Evolutionary conservation across 2,888 invertebrate species (phyloP).

Genomic region (Acronicta psi): DNA sequence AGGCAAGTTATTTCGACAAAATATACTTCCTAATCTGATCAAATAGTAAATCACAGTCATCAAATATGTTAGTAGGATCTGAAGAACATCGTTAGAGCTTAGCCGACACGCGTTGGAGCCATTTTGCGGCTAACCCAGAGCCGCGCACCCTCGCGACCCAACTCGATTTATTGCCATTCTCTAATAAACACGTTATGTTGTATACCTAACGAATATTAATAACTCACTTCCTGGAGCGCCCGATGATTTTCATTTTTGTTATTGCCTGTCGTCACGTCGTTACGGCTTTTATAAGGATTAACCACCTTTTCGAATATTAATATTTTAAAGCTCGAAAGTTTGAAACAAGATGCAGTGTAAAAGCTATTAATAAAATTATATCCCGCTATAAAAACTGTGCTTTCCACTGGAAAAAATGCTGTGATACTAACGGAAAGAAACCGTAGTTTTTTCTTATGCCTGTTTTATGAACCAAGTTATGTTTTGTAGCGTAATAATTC

Average conservation of each 20-base stretch:
- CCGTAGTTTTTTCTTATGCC: slow-evolving; percentile 34
- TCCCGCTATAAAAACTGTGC: slow-evolving; percentile 13
- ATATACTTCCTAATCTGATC: slow-evolving; percentile 68
- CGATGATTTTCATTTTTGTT: slow-evolving; percentile 77
- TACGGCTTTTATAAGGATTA: slow-evolving; percentile 64
- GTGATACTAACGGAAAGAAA: slow-evolving; percentile 30
- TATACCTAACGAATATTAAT: slow-evolving; percentile 85
- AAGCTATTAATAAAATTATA: slow-evolving; percentile 22
- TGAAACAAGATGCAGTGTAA: slow-evolving; percentile 16
- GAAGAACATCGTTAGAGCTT: slow-evolving; percentile 81
- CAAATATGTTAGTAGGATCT: slow-evolving; percentile 76
- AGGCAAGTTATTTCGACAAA: slow-evolving; percentile 51
- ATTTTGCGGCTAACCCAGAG: slow-evolving; percentile 77
- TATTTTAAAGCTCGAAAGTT: slow-evolving; percentile 38
- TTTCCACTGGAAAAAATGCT: slow-evolving; percentile 32
- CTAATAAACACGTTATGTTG: slow-evolving; percentile 85
- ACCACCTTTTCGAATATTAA: slow-evolving; percentile 41
- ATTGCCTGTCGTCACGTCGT: slow-evolving; percentile 73
- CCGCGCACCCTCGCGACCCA: slow-evolving; percentile 58
- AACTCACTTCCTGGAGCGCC: slow-evolving; percentile 73
- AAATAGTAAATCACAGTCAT: slow-evolving; percentile 82
- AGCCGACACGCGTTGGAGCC: slow-evolving; percentile 78
- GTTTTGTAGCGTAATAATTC: slow-evolving; percentile 63
- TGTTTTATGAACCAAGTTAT: slow-evolving; percentile 68
- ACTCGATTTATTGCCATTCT: slow-evolving; percentile 77